Conservation (phyloP, 2,113 vertebrate genomes). For the Lampris incognitus region DNA sequence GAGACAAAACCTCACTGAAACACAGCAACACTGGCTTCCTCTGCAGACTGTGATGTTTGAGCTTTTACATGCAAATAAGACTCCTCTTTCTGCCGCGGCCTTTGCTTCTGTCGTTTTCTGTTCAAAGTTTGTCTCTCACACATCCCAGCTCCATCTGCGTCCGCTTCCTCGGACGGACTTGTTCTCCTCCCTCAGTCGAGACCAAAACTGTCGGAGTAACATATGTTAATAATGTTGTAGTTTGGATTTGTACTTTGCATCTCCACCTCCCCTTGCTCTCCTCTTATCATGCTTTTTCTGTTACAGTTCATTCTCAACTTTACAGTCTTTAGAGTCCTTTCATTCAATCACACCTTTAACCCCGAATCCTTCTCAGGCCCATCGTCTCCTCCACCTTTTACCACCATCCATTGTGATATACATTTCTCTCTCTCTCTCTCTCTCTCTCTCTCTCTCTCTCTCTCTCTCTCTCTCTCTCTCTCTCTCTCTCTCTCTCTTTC, state of each 20-base stretch:
- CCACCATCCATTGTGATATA: constrained; percentile 42
- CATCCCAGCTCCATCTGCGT: too few species aligned
- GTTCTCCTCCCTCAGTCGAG: too few species aligned
- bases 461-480: constrained; percentile 47
- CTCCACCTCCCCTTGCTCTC: background rate
- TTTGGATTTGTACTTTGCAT: background rate
- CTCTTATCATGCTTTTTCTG: constrained; percentile 16
- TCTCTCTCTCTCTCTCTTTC: constrained; percentile 49
- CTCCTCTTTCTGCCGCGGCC: too few species aligned
- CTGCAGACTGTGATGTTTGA: too few species aligned
- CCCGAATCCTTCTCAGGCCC: constrained; percentile 26
- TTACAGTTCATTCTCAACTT: constrained; percentile 33
- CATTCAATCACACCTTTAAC: constrained; percentile 38
- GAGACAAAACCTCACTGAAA: too few species aligned
- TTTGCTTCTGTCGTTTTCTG: too few species aligned
- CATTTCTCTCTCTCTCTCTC: background rate
- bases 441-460: background rate
- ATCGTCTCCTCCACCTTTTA: constrained; percentile 38
- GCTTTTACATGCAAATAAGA: too few species aligned
- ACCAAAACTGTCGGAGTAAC: too few species aligned
- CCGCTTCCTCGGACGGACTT: too few species aligned
- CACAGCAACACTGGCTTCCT: too few species aligned
- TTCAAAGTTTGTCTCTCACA: too few species aligned
- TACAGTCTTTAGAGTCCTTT: constrained; percentile 9
- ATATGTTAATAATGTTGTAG: background rate